These are phyloP conservation scores for Notolepis coatsorum DNA, from an alignment of 2,797 vertebrate genomes.

Conservation along the genomic window DNA sequence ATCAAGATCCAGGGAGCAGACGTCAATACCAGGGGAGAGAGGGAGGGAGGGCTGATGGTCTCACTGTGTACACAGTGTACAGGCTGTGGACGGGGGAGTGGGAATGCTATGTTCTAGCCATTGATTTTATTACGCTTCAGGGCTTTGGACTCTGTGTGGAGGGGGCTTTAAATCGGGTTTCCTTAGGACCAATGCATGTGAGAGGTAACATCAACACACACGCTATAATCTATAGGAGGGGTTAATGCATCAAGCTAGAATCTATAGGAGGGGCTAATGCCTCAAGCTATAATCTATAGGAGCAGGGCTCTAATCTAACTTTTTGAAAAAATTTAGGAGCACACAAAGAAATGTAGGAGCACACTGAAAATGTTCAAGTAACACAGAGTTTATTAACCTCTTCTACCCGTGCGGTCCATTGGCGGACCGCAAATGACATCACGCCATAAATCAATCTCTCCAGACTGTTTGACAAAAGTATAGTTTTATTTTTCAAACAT, in stretches of 20 bases:
- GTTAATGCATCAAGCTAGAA: slow-evolving; percentile 56
- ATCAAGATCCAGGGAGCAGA: slow-evolving; percentile 64
- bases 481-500: no score
- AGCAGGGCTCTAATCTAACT: no score
- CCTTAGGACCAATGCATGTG: slow-evolving; percentile 32
- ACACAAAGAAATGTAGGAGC: no score
- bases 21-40: slow-evolving; percentile 60
- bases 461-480: no score
- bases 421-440: no score
- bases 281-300: slow-evolving; percentile 39
- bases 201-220: slow-evolving; percentile 43
- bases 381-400: no score
- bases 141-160: slow-evolving; percentile 50
- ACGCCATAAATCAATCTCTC: no score
- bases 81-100: slow-evolving; percentile 56
- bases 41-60: slow-evolving; percentile 36
- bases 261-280: slow-evolving; percentile 22
- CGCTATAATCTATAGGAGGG: slow-evolving; percentile 57
- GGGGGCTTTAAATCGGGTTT: slow-evolving; percentile 59
- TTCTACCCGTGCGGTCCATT: no score
- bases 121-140: slow-evolving; percentile 75
- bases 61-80: slow-evolving; percentile 44
- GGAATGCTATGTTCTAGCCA: slow-evolving; percentile 70
- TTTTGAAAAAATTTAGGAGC: no score
- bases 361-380: no score